These are phyloP conservation scores for Egretta garzetta DNA, from an alignment of 2,113 vertebrate species.

Conservation along the genomic window DNA sequence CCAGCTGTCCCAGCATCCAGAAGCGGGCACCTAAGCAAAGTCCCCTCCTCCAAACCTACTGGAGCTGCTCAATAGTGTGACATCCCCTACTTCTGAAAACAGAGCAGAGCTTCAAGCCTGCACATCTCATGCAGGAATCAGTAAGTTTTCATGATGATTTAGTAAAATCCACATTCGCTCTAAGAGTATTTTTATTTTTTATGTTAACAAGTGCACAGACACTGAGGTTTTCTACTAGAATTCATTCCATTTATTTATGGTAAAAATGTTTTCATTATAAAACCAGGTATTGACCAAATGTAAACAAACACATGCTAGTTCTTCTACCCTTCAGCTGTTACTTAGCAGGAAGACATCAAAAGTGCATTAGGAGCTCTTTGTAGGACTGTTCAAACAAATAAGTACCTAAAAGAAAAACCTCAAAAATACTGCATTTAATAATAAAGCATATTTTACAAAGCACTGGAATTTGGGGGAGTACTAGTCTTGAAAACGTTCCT, in stretches of 20 bases:
- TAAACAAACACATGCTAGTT: not conserved
- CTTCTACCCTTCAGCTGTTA: not conserved
- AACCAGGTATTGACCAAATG: not conserved
- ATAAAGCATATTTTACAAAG: not conserved
- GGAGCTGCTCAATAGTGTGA: rapidly evolving
- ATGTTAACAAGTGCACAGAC: not conserved
- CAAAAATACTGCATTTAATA: not conserved
- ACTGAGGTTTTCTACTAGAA: not conserved
- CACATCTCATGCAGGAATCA: not conserved
- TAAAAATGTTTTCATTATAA: not conserved
- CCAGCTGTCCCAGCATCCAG: rapidly evolving
- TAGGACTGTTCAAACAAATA: not conserved
- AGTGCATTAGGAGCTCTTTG: not conserved
- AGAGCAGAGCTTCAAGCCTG: not conserved
- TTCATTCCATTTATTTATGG: not conserved
- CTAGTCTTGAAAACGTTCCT: not conserved
- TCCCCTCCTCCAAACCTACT: not conserved
- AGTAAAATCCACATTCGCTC: not conserved
- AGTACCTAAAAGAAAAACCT: not conserved
- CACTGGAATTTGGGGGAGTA: not conserved
- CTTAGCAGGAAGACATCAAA: not conserved
- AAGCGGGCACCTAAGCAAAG: not conserved
- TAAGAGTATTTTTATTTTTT: not conserved
- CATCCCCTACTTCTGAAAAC: not conserved
- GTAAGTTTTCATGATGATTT: not conserved